Evolutionary conservation across 2,888 invertebrate species (phyloP), one percentile per base, ranked within the genome.

Genomic region (Lasioglossum zephyrum): DNA sequence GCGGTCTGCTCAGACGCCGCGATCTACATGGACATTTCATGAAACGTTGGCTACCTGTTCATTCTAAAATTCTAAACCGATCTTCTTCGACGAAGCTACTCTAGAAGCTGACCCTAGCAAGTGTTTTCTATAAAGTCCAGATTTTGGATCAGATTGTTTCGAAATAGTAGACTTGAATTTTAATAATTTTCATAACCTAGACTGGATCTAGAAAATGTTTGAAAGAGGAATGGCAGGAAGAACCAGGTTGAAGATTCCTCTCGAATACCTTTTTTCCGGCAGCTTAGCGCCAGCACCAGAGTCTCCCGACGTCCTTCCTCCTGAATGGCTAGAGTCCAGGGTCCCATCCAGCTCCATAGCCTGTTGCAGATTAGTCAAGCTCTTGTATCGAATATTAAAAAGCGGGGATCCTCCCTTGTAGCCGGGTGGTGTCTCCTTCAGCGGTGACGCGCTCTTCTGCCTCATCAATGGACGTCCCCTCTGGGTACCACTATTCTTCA

Each of bases 251-350:
- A n/a, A 53, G n/a, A 53, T 53, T 3, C 9, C 8, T 8, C n/a
- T n/a, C n/a, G 3, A 9, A 47, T 83, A 95, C 93, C 98, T 96
- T 94, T 98, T 98, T 93, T 98, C 98, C 79, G 98, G 98, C 93
- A 98, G 96, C 94, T 98, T 98, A 8, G 97, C 97, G 2, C 97
- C 97, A 73, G 97, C 97, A 0, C 97, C 97, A 6, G 98, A 98
- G 95, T 98, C 98, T 3, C 98, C 98, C 18, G 98, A 98, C 8
- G 98, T 98, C 79, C 98, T 96, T 1, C 98, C 98, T 57, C 98
- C 98, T 44, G 98, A 98, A 95, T 98, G 98, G 94, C 98, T 98
- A 60, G 98, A 98, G 94, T 98, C 98, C 88, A 98, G 96, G n/a
- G 98, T 98, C 0, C 98, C 98, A 93, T 97, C 97, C 63, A 97